Evolutionary conservation across 2,888 invertebrate genomes (phyloP), one percentile per base, ranked within the genome.

Genomic region (Protodeltote pygarga): DNA sequence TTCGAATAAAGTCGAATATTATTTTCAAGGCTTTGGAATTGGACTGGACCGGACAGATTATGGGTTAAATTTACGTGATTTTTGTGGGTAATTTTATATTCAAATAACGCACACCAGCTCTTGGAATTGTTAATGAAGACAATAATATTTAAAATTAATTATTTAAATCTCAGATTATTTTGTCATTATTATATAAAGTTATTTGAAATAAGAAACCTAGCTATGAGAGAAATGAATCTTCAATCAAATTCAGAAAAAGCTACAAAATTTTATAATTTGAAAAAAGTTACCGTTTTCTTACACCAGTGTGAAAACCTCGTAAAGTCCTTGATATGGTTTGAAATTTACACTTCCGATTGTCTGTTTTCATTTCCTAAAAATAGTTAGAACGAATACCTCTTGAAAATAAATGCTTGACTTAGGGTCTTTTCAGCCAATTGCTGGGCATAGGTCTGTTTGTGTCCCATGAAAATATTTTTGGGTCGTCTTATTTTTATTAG

Each of bases 301-400:
- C 62, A 45, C 50, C 19, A 65, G 64, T 73, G 28, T 57, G 53
- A 59, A n/a, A 69, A 61, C 23, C 27, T 28, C 14, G 45, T 44
- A 37, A 42, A 51, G 72, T 70, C 83, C 83, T 81, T 81, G 83
- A 75, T 82, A 75, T 61, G 49, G 65, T 77, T 65, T 66, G 71
- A 77, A 74, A 76, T 77, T 66, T 57, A 66, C 66, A 60, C 58
- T 71, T 67, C 69, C 71, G 68, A 74, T 76, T 81, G 77, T 74
- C 75, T 68, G 73, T 61, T 74, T 68, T 66, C 69, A 68, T 79
- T 77, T 81, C 76, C 74, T 76, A 72, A 60, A n/a, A n/a, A n/a
- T 65, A 62, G 58, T 65, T 66, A 57, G 44, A 53, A 62, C 64
- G 49, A 53, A 59, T 57, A 48, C 63, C 55, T 45, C 52, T 52